phyloP scores from a whole-genome alignment of 1,140 invertebrate genomes.

The Drosophila albomicans region DNA sequence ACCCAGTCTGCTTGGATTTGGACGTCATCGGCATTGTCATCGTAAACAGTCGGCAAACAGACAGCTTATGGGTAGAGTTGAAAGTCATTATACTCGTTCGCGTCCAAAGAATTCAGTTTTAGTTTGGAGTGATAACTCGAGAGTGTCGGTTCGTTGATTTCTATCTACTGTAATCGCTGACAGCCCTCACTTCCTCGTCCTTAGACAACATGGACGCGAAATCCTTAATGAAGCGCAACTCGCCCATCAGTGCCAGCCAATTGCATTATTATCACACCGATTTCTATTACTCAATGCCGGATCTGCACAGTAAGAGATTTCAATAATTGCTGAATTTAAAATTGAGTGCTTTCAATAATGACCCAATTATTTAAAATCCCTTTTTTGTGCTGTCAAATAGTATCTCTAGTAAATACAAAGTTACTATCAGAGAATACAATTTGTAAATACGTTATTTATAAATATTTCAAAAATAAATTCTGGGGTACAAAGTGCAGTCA shows the following conservation, averaged over 20 bases:
- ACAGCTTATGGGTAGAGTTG: slow-evolving; percentile 20
- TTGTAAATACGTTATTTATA: too few species aligned
- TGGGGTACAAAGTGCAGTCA: too few species aligned
- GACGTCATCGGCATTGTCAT: slow-evolving; percentile 54
- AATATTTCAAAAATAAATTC: too few species aligned
- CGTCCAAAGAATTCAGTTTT: slow-evolving; percentile 28
- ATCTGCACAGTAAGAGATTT: slow-evolving; percentile 68
- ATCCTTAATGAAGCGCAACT: slow-evolving; percentile 48
- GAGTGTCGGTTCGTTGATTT: slow-evolving; percentile 38
- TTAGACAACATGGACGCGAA: slow-evolving; percentile 50
- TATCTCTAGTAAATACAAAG: too few species aligned
- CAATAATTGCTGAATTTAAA: background rate
- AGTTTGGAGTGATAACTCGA: slow-evolving; percentile 54
- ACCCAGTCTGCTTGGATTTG: slow-evolving; percentile 30
- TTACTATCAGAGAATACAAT: too few species aligned
- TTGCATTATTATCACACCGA: slow-evolving; percentile 81
- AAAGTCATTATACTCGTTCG: slow-evolving; percentile 44
- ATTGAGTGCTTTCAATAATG: background rate
- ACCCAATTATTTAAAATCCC: too few species aligned
- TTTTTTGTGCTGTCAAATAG: too few species aligned
- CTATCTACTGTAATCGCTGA: background rate
- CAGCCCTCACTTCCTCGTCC: background rate
- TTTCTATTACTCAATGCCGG: slow-evolving; percentile 81
- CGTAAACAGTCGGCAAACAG: slow-evolving; percentile 37
- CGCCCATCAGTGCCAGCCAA: slow-evolving; percentile 60